These are phyloP conservation scores for Zaprionus obscuricornis DNA, from an alignment of 2,888 invertebrate species.

Conservation along the genomic window DNA sequence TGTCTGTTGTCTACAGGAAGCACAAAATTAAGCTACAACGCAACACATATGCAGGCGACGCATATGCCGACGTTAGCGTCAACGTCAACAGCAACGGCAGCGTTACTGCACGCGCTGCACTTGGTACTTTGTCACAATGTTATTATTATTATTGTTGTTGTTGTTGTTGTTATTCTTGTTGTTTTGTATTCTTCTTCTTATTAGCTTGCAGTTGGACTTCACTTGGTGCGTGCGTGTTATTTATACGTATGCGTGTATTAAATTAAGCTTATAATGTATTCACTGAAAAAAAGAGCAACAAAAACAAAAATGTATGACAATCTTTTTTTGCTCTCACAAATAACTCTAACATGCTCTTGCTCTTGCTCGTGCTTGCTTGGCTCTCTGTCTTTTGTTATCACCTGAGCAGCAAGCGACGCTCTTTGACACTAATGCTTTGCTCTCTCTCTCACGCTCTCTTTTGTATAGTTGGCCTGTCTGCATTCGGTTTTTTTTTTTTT, in stretches of 20 bases:
- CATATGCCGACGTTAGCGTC: slow-evolving; percentile 25
- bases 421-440: slow-evolving; percentile 14
- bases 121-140: slow-evolving; percentile 49
- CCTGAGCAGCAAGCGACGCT: slow-evolving; percentile 42
- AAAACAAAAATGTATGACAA: slow-evolving; percentile 39
- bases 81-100: slow-evolving; percentile 28
- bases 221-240: slow-evolving; percentile 15
- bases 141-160: slow-evolving; percentile 31
- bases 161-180: slow-evolving; percentile 19
- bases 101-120: slow-evolving; percentile 68
- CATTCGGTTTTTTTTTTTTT: slow-evolving; percentile 39
- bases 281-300: slow-evolving; percentile 22
- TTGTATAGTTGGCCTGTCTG: slow-evolving; percentile 59
- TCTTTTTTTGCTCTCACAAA: slow-evolving; percentile 10
- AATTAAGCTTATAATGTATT: slow-evolving; percentile 36
- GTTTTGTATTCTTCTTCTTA: slow-evolving; percentile 29
- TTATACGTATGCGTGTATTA: slow-evolving; percentile 43
- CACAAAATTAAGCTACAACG: slow-evolving; percentile 65
- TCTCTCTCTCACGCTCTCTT: slow-evolving; percentile 21
- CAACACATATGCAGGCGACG: slow-evolving; percentile 59
- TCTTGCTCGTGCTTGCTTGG: slow-evolving; percentile 15
- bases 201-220: slow-evolving; percentile 13
- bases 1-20: slow-evolving; percentile 61
- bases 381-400: slow-evolving; percentile 58
- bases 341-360: slow-evolving; percentile 12